phyloP scores from a whole-genome alignment of 2,888 invertebrate species.

The Eulithis testata region DNA sequence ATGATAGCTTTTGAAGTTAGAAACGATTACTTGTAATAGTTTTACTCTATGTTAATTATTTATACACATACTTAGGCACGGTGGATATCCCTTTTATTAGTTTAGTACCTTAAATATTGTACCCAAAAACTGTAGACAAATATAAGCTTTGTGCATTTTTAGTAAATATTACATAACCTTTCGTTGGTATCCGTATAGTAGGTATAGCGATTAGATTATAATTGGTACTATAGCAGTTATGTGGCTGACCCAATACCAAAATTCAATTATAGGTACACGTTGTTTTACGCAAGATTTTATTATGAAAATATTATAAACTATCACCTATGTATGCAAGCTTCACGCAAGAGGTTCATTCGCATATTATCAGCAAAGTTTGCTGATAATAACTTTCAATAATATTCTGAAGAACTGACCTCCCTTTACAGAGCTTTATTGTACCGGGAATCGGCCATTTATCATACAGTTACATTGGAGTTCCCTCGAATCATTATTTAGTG shows the following conservation, averaged over 20 bases:
- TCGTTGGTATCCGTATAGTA: too few relatives aligned
- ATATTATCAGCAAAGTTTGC: slow-evolving; percentile 21
- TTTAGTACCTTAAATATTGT: too few relatives aligned
- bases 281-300: not conserved
- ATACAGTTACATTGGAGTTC: slow-evolving; percentile 52
- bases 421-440: slow-evolving; percentile 32
- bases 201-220: too few relatives aligned
- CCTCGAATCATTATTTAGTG: slow-evolving; percentile 56
- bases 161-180: too few relatives aligned
- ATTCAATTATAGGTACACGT: slow-evolving; percentile 6
- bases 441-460: slow-evolving; percentile 46
- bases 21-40: too few relatives aligned
- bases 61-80: too few relatives aligned
- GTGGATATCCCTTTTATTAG: too few relatives aligned
- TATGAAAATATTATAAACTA: not conserved
- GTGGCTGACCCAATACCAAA: not conserved
- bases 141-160: too few relatives aligned
- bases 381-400: too few relatives aligned
- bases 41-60: too few relatives aligned
- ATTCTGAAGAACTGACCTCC: slow-evolving; percentile 23
- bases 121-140: too few relatives aligned
- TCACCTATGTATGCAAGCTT: slow-evolving; percentile 9
- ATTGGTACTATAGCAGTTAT: not conserved
- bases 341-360: slow-evolving; percentile 16
- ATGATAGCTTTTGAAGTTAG: too few relatives aligned